A percentile compares a stretch with the other conserved stretches of the same genome.
phyloP scores from a whole-genome alignment of 2,888 invertebrate genomes.

The Anoplius nigerrimus region DNA sequence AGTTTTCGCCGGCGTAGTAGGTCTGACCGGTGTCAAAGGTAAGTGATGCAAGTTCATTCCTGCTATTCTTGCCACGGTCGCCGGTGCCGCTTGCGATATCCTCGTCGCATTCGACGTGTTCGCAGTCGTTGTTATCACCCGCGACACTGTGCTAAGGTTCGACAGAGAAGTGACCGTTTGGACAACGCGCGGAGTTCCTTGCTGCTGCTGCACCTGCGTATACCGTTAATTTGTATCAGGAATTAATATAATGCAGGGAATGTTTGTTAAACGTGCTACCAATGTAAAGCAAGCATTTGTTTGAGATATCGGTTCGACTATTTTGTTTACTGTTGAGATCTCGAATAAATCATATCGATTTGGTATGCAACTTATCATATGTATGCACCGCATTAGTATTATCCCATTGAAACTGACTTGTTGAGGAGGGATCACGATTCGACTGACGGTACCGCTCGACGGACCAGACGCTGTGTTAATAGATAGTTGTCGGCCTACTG shows the following conservation, averaged over 20 bases:
- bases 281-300: too few species aligned
- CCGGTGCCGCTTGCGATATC: constrained; percentile 64
- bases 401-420: constrained; percentile 53
- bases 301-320: too few species aligned
- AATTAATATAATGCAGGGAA: too few species aligned
- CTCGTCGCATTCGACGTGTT: constrained; percentile 65
- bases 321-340: too few species aligned
- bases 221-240: background rate
- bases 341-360: too few species aligned
- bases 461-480: constrained; percentile 64
- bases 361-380: too few species aligned
- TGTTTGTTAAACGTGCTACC: too few species aligned
- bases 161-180: constrained; percentile 70
- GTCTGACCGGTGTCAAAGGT: constrained; percentile 65
- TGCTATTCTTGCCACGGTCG: constrained; percentile 69
- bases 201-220: constrained; percentile 58
- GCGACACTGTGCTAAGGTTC: constrained; percentile 65
- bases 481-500: constrained; percentile 66
- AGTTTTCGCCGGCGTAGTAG: constrained; percentile 65
- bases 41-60: constrained; percentile 70
- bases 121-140: constrained; percentile 69
- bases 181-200: constrained; percentile 65
- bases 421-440: constrained; percentile 71
- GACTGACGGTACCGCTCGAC: constrained; percentile 65
- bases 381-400: too few species aligned